phyloP scores from a whole-genome alignment of 2,888 invertebrate species.

The Griposia aprilina region DNA sequence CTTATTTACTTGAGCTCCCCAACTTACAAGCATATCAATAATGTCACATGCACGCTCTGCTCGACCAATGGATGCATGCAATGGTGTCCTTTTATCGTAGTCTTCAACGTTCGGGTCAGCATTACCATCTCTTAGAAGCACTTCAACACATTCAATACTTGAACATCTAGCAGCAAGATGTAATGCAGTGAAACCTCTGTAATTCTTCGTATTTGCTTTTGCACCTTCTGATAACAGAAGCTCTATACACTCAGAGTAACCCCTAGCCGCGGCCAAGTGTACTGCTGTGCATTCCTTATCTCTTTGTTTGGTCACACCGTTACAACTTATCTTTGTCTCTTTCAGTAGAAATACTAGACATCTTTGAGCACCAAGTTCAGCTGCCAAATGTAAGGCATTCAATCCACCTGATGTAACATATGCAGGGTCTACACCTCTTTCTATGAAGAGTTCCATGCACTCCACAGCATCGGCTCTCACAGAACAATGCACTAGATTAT shows the following conservation, averaged over 20 bases:
- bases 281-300: constrained; percentile 95
- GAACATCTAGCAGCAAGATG: constrained; percentile 96
- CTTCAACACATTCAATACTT: constrained; percentile 95
- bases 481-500: constrained; percentile 95
- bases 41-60: constrained; percentile 95
- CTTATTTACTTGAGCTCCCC: constrained; percentile 95
- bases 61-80: constrained; percentile 95
- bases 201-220: constrained; percentile 93
- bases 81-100: constrained; percentile 94
- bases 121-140: constrained; percentile 93
- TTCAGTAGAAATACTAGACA: constrained; percentile 94
- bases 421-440: constrained; percentile 94
- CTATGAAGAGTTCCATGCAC: constrained; percentile 94
- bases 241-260: constrained; percentile 95
- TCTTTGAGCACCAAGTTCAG: constrained; percentile 94
- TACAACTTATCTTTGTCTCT: constrained; percentile 93
- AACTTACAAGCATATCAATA: constrained; percentile 94
- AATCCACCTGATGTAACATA: constrained; percentile 94
- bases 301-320: constrained; percentile 92
- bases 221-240: constrained; percentile 94
- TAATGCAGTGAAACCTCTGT: constrained; percentile 95
- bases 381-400: constrained; percentile 95
- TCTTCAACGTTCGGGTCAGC: constrained; percentile 95
- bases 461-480: constrained; percentile 95
- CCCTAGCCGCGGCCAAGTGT: constrained; percentile 97